Percentiles rank a stretch among this genome's conserved stretches.
Conservation (phyloP, 2,113 vertebrate genomes). For the Paraplagusia blochii region DNA sequence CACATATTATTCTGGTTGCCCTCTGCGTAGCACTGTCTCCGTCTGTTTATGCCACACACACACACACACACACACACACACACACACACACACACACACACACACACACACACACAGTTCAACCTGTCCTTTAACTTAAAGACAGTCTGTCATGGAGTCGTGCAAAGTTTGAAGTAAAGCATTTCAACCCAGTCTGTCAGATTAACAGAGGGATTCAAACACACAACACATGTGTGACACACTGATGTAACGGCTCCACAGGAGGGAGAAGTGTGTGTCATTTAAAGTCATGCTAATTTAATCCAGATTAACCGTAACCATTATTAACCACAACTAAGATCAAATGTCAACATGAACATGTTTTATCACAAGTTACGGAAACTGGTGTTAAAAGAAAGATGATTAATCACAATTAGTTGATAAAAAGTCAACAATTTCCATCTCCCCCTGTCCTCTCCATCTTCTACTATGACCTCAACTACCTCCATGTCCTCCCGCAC, state of each 20-base stretch:
- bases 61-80: constrained; percentile 8
- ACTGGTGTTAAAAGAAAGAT: too few relatives aligned
- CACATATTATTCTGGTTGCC: constrained; percentile 36
- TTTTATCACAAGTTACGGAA: too few relatives aligned
- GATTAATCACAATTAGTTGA: too few relatives aligned
- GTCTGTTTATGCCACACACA: constrained; percentile 10
- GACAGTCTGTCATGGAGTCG: constrained; percentile 68
- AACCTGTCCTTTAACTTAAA: constrained; percentile 61
- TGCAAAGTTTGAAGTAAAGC: constrained; percentile 68
- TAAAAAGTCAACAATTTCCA: too few relatives aligned
- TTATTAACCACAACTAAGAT: too few relatives aligned
- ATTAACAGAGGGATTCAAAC: constrained; percentile 66
- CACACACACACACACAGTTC: constrained; percentile 31
- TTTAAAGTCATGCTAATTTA: too few relatives aligned
- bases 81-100: constrained; percentile 17
- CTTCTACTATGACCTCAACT: too few relatives aligned
- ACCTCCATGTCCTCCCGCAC: too few relatives aligned
- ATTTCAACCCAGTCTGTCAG: constrained; percentile 69
- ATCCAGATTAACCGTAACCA: too few relatives aligned
- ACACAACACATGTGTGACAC: constrained; percentile 39
- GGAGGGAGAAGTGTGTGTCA: too few relatives aligned
- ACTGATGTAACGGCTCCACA: not conserved
- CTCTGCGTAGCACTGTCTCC: constrained; percentile 23
- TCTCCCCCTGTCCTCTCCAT: too few relatives aligned
- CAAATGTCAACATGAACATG: too few relatives aligned